A percentile compares a stretch with the other conserved stretches of the same genome.
Evolutionary conservation across 2,797 vertebrate genomes (phyloP).

Genomic region (Balearica regulorum): DNA sequence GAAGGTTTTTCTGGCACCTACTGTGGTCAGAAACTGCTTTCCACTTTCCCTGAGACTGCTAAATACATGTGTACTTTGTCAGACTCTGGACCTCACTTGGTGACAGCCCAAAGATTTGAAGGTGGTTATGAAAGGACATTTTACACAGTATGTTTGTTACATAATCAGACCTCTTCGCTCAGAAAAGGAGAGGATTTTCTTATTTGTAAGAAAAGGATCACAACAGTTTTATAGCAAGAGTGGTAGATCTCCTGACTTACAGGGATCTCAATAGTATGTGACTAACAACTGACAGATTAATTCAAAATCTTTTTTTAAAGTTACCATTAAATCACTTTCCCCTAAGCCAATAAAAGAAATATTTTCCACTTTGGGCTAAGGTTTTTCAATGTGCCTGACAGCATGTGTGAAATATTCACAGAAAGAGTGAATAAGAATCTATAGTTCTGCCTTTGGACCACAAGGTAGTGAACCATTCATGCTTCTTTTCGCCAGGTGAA

Average conservation of each 20-base stretch:
- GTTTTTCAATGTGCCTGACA: background rate
- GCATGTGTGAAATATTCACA: background rate
- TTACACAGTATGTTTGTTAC: background rate
- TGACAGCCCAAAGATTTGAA: background rate
- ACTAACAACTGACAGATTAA: background rate
- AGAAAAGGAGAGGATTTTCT: background rate
- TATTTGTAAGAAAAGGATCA: background rate
- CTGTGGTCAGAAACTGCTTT: background rate
- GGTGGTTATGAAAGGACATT: background rate
- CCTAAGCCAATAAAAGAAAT: background rate
- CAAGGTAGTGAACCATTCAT: background rate
- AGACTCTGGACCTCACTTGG: background rate
- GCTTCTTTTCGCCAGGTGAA: background rate
- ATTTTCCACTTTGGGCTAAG: background rate
- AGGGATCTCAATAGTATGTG: background rate
- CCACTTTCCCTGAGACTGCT: background rate
- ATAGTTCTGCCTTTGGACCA: background rate
- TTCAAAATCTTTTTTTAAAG: background rate
- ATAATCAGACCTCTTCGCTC: background rate
- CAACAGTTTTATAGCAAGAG: background rate
- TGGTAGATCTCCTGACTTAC: background rate
- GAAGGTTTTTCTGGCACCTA: background rate
- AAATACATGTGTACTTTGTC: background rate
- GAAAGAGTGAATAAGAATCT: background rate
- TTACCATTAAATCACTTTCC: background rate